Evolutionary conservation across 2,888 invertebrate species (phyloP), one percentile per base, ranked within the genome.

Genomic region (Diadegma fenestrale): DNA sequence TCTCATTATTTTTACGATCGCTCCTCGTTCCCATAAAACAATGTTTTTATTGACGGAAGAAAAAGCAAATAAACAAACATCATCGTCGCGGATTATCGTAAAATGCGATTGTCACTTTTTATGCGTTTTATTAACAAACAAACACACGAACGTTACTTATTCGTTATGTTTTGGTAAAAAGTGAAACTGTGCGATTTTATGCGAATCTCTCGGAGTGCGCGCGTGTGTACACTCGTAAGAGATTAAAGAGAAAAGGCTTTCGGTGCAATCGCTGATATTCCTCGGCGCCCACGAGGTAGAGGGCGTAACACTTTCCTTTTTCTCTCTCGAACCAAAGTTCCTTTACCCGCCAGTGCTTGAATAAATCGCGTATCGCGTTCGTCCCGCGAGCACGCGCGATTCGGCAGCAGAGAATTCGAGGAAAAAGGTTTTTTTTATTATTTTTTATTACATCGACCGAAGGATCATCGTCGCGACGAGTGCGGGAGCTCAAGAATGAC

Each of bases 251-350:
- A 45, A 77, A 51, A 54, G 17, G 64, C 43, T 61, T 30, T 63
- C 66, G 64, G 26, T 58, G 58, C 26, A 58, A 58, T 58, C 26
- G 14, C 26, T 22, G 12, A 58, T 58, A 58, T 26, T 58, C 58
- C 14, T 26, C 58, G 26, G 30, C 73, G 68, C 26, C 73, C 45
- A 66, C 66, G 68, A 37, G 61, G 45, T 68, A 61, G 83, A 75
- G 83, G 72, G 68, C 73, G 41, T 45, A 73, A 43, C 58, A 79
- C 83, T 83, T 83, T 83, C 83, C 66, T 69, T 83, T 69, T 79
- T 83, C 48, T 51, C 48, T 61, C 33, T 48, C n/a, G 26, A 71
- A 26, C 22, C 37, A 10, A 58, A 58, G 58, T 33, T 22, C 58
- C 48, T 37, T 37, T 58, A 26, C 37, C 54, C 71, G 54, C 19